Conservation (phyloP, 2,113 vertebrate genomes). For the Syngnathus scovelli region DNA sequence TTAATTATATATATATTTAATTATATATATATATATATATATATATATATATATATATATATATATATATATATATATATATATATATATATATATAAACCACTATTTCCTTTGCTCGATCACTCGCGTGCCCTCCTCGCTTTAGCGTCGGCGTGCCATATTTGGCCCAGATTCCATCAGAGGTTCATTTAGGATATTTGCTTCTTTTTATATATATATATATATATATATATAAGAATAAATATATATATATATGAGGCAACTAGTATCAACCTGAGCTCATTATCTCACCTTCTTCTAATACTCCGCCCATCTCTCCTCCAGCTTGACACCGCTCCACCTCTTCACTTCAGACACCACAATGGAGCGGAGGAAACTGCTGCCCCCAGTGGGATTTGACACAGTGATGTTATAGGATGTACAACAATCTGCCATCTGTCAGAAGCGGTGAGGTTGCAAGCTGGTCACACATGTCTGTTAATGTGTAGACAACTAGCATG, state of each 20-base stretch:
- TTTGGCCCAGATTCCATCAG: not conserved
- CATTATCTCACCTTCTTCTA: constrained; percentile 11
- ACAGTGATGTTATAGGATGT: constrained; percentile 54
- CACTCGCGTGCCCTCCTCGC: constrained; percentile 63
- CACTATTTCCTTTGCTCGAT: constrained; percentile 58
- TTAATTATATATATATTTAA: too few relatives aligned
- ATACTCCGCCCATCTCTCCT: not conserved
- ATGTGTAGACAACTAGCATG: constrained; percentile 16
- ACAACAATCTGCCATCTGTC: constrained; percentile 35
- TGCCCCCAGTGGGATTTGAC: constrained; percentile 45
- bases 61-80: too few relatives aligned
- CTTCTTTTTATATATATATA: too few relatives aligned
- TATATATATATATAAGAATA: too few relatives aligned
- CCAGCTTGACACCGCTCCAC: constrained; percentile 20
- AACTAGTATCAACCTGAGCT: constrained; percentile 22
- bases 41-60: too few relatives aligned
- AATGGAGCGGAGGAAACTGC: constrained; percentile 49
- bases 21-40: too few relatives aligned
- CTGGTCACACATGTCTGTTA: constrained; percentile 7
- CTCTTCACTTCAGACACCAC: constrained; percentile 22
- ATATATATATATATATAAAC: too few relatives aligned
- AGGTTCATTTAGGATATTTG: not conserved
- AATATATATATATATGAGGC: too few relatives aligned
- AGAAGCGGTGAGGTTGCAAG: constrained; percentile 32
- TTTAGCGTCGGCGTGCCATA: constrained; percentile 5